Conservation (phyloP, 2,797 vertebrate genomes). For the Champsocephalus gunnari region DNA sequence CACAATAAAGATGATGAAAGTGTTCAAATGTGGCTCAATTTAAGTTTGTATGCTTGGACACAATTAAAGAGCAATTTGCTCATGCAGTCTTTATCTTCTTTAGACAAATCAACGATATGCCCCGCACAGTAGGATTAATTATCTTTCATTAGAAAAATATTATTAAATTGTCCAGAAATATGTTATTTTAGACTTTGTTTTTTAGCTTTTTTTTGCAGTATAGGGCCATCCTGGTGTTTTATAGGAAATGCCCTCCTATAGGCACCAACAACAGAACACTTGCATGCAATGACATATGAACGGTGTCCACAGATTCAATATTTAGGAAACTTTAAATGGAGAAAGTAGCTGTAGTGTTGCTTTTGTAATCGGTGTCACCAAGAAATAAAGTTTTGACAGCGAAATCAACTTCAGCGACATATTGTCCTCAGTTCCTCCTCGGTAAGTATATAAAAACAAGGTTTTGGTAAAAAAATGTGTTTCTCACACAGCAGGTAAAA, state of each 20-base stretch:
- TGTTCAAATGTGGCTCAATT: background rate
- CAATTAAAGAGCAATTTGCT: background rate
- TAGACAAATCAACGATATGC: background rate
- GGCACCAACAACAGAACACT: conserved; percentile 14
- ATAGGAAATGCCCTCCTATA: conserved; percentile 17
- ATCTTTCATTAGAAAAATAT: conserved; percentile 1
- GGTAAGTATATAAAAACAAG: conserved; percentile 48
- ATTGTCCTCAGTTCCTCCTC: conserved; percentile 10
- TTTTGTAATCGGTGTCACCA: conserved; percentile 19
- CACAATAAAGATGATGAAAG: background rate
- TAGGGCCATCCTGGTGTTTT: conserved; percentile 28
- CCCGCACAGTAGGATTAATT: background rate
- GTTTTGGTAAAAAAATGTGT: conserved; percentile 12
- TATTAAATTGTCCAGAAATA: background rate
- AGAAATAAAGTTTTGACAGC: conserved; percentile 37
- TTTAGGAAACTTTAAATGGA: conserved; percentile 1
- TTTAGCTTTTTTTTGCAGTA: conserved; percentile 53
- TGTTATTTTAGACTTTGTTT: background rate
- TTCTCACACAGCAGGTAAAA: conserved; percentile 36
- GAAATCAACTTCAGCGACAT: conserved; percentile 14
- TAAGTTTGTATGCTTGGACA: conserved; percentile 6
- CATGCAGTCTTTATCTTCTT: background rate
- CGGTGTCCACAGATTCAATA: conserved; percentile 30
- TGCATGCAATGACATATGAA: conserved; percentile 47
- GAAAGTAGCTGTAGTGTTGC: conserved; percentile 10